phyloP scores from a whole-genome alignment of 2,797 vertebrate genomes.

The Notamacropus eugenii region DNA sequence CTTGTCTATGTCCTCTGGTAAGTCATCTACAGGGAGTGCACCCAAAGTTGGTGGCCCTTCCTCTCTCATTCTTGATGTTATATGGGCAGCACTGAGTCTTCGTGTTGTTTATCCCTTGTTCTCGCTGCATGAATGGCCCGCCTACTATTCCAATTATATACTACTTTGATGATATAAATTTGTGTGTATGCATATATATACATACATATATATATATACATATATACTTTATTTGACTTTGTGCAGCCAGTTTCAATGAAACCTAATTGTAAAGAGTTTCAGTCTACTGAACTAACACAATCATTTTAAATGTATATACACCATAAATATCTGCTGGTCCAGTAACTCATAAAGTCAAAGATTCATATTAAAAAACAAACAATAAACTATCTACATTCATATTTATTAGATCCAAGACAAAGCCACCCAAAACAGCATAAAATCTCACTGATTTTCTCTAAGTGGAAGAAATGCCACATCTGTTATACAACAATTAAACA shows the following conservation, averaged over 20 bases:
- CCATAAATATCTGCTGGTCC: slow-evolving; percentile 22
- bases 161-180: no score
- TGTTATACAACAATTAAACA: neutral
- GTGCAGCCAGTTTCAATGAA: slow-evolving; percentile 16
- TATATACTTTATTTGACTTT: neutral
- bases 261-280: slow-evolving; percentile 9
- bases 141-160: no score
- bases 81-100: no score
- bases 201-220: no score
- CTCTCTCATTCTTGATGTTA: no score
- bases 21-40: no score
- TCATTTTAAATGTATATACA: slow-evolving; percentile 40
- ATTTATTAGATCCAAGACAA: neutral
- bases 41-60: no score
- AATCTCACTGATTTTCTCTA: neutral
- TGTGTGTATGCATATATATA: no score
- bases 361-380: slow-evolving; percentile 1
- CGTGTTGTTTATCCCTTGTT: no score
- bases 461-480: neutral
- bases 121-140: no score
- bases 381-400: slow-evolving; percentile 9
- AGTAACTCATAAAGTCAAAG: neutral
- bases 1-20: no score
- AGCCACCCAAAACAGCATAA: neutral
- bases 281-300: neutral